Evolutionary conservation across 2,888 invertebrate genomes (phyloP).

Genomic region (Drosophila niveifrons): DNA sequence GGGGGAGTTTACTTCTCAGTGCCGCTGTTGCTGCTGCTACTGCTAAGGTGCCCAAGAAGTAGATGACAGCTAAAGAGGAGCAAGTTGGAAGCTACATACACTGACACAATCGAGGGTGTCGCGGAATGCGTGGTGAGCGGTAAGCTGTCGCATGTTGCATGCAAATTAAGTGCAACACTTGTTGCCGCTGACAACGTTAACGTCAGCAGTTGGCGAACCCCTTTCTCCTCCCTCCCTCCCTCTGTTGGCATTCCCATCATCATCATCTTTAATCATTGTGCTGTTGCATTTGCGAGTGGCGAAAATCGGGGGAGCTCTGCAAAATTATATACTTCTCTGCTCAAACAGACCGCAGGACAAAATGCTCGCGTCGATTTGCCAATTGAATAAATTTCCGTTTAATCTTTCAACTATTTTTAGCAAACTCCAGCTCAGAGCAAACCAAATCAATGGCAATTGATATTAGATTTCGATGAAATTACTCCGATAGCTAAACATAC

Average conservation of each 20-base stretch:
- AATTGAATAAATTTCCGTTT: constrained; percentile 10
- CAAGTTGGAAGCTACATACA: too few relatives aligned
- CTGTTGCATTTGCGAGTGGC: constrained; percentile 22
- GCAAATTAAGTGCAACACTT: constrained; percentile 77
- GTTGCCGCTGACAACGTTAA: constrained; percentile 50
- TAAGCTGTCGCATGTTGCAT: constrained; percentile 68
- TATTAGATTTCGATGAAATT: not conserved
- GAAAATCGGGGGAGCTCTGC: not conserved
- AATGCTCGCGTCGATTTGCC: constrained; percentile 1
- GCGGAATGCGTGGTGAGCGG: constrained; percentile 17
- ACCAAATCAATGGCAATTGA: not conserved
- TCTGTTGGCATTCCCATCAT: constrained; percentile 11
- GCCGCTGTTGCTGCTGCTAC: not conserved
- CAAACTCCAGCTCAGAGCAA: not conserved
- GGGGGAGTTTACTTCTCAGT: constrained; percentile 42
- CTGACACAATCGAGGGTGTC: not conserved
- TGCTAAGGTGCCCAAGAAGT: not conserved
- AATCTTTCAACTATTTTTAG: not conserved
- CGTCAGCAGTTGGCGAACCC: not conserved
- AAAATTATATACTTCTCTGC: constrained; percentile 20
- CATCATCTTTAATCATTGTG: constrained; percentile 33
- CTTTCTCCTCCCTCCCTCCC: not conserved
- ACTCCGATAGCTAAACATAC: not conserved
- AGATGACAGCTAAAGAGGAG: not conserved
- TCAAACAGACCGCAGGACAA: not conserved